Evolutionary conservation across 2,113 vertebrate genomes (phyloP).

Genomic region (Xiphias gladius): DNA sequence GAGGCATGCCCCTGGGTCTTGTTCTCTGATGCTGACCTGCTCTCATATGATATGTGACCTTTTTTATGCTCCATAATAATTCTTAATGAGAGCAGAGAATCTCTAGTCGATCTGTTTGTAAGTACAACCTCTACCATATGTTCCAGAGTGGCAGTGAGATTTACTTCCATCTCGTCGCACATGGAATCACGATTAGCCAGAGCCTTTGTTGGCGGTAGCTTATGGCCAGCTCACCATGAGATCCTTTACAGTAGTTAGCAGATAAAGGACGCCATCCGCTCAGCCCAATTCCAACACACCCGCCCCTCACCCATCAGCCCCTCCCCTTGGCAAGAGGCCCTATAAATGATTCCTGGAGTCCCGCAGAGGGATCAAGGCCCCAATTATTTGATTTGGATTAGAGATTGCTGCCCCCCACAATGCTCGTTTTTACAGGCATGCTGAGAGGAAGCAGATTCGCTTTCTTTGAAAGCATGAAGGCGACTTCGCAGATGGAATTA

Average conservation of each 20-base stretch:
- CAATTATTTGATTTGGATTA: conserved; percentile 82
- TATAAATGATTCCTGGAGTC: conserved; percentile 68
- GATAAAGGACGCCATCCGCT: conserved; percentile 65
- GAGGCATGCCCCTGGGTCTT: conserved; percentile 24
- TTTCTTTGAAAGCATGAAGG: conserved; percentile 50
- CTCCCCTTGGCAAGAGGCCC: conserved; percentile 22
- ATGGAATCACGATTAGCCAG: conserved; percentile 70
- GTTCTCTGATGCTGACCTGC: conserved; percentile 12
- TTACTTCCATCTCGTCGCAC: conserved; percentile 56
- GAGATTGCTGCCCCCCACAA: conserved; percentile 62
- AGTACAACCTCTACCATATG: conserved; percentile 62
- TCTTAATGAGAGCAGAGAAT: conserved; percentile 59
- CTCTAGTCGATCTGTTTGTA: conserved; percentile 22
- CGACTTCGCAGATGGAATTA: conserved; percentile 25
- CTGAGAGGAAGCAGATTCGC: conserved; percentile 73
- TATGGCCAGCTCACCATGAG: conserved; percentile 68
- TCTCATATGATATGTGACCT: conserved; percentile 48
- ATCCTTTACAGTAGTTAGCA: conserved; percentile 73
- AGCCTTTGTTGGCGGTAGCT: conserved; percentile 61
- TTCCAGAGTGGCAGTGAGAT: conserved; percentile 63
- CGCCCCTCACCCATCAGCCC: conserved; percentile 19
- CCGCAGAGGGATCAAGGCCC: conserved; percentile 66
- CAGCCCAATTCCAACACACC: conserved; percentile 10
- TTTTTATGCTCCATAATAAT: conserved; percentile 57
- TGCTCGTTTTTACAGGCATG: conserved; percentile 66